Base-by-base conservation (phyloP, 2,113 vertebrate species). In the Pica pica region DNA sequence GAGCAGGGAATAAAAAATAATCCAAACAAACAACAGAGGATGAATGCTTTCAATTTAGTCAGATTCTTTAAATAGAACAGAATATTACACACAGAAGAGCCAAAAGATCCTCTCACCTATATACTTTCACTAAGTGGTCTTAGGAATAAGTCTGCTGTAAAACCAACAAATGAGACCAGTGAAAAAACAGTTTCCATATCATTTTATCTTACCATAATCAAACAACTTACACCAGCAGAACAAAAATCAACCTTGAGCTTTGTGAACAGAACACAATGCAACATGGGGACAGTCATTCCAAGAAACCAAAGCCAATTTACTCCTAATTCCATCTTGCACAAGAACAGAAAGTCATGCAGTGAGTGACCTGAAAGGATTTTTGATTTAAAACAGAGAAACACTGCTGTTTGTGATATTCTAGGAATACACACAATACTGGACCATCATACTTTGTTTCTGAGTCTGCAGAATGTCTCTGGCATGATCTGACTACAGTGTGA, bases 231-330 rank as follows among this genome's bases (percentile, higher is more conserved):
- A 73, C 2, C 3, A 70, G 22, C 46, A 77, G 63, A 91, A 82
- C 67, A 85, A 93, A 91, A 84, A 83, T 64, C 78, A 95, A n/a
- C 91, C 81, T 83, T 95, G 41, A 93, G 78, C 78, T 88, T 50
- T 80, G 39, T 20, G 59, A 93, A 87, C 65, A 76, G 91, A 90
- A 91, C 46, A 87, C 31, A 82, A 47, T 20, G 44, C 77, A 91
- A 89, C 35, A 50, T 1, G 16, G 90, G 39, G 50, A 78, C 69
- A 84, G 74, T 37, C 69, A 41, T 91, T 94, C 89, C 67, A 94
- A 91, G 93, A 92, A 94, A 91, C 41, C 31, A 87, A 96, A 94
- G 44, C 33, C 8, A 87, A 85, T 87, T 77, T 83, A 93, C 81
- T 59, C 86, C 59, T 90, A 88, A 95, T 90, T 94, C 65, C 67